Conservation (phyloP, 37 sponge, comb jelly and placozoan genomes). For the Spongilla lacustris region DNA sequence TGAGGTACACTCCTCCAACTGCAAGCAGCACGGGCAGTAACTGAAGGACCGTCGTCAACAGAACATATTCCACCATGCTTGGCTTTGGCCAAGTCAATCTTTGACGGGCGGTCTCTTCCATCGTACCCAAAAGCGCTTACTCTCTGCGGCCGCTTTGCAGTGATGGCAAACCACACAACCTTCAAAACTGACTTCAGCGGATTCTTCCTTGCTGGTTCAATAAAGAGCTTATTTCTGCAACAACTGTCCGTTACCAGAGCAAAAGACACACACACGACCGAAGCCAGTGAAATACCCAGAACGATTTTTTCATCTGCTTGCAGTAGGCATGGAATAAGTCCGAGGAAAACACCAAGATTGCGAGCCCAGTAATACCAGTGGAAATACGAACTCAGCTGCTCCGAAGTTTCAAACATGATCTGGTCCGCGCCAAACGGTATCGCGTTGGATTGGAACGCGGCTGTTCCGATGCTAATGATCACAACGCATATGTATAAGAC, state of each 20-base stretch:
- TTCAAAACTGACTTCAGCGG: conserved; percentile 6
- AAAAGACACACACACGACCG: neutral
- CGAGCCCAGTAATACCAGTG: conserved; percentile 71
- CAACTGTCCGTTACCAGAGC: conserved; percentile 18
- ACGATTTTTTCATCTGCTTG: neutral
- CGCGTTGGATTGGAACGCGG: conserved; percentile 44
- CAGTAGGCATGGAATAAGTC: neutral
- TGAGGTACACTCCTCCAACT: neutral
- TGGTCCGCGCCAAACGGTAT: conserved; percentile 59
- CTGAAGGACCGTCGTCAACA: conserved; percentile 17
- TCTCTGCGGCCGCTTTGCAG: conserved; percentile 5
- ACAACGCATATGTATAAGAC: neutral
- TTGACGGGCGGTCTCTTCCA: neutral
- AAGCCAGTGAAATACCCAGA: neutral
- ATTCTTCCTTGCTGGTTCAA: neutral
- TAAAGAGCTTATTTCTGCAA: neutral
- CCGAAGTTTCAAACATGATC: conserved; percentile 20
- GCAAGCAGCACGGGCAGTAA: conserved; percentile 8
- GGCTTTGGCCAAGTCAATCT: conserved; percentile 28
- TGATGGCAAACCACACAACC: conserved; percentile 8
- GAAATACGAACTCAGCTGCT: conserved; percentile 56
- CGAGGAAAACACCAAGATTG: conserved; percentile 33
- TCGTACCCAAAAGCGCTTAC: conserved; percentile 30
- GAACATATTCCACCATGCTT: conserved; percentile 36
- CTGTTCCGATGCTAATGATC: conserved; percentile 31